These are phyloP conservation scores for Streblospio benedicti DNA, from an alignment of 1,140 invertebrate species.

Conservation along the genomic window DNA sequence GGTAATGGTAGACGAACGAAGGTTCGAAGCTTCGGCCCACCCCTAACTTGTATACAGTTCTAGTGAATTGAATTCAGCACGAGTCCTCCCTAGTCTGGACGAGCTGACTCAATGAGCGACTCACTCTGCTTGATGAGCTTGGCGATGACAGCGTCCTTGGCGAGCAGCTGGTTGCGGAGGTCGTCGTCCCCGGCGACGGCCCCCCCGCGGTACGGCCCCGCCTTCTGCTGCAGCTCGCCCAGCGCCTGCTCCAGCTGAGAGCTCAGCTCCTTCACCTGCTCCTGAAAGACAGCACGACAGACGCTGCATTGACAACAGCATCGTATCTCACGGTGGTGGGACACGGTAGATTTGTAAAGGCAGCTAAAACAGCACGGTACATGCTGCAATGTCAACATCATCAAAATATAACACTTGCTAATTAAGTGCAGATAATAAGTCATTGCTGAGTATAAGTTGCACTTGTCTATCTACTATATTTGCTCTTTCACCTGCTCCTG, in stretches of 20 bases:
- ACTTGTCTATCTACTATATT: not conserved
- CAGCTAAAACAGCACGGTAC: not conserved
- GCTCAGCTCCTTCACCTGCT: slow-evolving; percentile 3
- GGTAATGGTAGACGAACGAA: too few relatives aligned
- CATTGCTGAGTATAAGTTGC: not conserved
- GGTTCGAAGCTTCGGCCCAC: too few relatives aligned
- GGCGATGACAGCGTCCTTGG: slow-evolving; percentile 71
- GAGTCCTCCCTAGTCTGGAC: too few relatives aligned
- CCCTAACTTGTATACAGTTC: too few relatives aligned
- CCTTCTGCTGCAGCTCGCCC: not conserved
- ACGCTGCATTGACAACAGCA: slow-evolving; percentile 21
- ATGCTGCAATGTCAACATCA: not conserved
- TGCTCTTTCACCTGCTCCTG: slow-evolving; percentile 7
- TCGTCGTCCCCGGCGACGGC: slow-evolving; percentile 32
- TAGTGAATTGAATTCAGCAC: too few relatives aligned
- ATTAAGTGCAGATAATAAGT: not conserved
- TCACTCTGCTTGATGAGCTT: slow-evolving; percentile 79
- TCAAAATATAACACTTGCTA: not conserved
- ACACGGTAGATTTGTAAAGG: not conserved
- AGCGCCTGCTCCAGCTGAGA: slow-evolving; percentile 16
- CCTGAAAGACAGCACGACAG: slow-evolving; percentile 8
- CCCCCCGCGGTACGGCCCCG: not conserved
- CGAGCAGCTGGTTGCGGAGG: slow-evolving; percentile 63
- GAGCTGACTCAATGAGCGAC: slow-evolving; percentile 19
- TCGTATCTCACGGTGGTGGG: not conserved